Evolutionary conservation across 2,113 vertebrate species (phyloP).

Genomic region (Raja brachyura): DNA sequence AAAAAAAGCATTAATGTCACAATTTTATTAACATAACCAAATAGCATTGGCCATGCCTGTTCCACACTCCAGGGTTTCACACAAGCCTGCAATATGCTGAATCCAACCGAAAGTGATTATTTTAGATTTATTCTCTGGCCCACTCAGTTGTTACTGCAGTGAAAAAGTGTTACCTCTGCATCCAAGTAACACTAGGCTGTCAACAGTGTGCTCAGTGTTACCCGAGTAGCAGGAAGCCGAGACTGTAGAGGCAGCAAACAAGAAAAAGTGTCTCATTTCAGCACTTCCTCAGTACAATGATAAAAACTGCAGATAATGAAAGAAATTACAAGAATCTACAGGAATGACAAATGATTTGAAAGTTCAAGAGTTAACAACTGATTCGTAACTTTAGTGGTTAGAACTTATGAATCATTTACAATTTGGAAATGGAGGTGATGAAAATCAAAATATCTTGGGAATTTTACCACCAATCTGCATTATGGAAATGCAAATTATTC

Average conservation of each 20-base stretch:
- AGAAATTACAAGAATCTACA: background rate
- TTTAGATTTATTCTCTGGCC: background rate
- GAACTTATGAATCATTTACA: background rate
- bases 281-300: background rate
- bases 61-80: background rate
- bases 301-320: background rate
- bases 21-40: background rate
- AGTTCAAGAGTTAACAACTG: background rate
- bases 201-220: background rate
- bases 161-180: background rate
- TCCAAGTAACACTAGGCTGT: background rate
- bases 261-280: background rate
- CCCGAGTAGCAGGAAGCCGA: background rate
- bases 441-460: background rate
- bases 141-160: background rate
- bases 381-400: background rate
- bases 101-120: background rate
- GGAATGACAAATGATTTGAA: background rate
- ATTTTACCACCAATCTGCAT: background rate
- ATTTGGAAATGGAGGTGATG: background rate
- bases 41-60: background rate
- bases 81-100: background rate
- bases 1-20: background rate
- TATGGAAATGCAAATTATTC: background rate
- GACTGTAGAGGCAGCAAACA: background rate